Evolutionary conservation across 2,888 invertebrate species (phyloP).

Genomic region (Altica lythri): DNA sequence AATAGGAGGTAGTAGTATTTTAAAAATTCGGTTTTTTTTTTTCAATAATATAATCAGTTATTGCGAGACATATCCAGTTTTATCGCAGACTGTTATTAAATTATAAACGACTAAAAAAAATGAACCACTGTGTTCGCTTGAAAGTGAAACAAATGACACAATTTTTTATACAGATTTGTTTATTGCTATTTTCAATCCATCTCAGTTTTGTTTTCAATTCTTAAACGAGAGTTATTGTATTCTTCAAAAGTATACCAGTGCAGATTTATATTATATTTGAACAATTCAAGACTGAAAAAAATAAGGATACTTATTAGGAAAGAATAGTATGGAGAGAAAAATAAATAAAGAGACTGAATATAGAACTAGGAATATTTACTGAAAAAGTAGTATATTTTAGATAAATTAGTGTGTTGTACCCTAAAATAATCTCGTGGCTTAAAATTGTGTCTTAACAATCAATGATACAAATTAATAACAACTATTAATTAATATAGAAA

Average conservation of each 20-base stretch:
- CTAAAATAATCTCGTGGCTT: too few species aligned
- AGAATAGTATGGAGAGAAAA: not conserved
- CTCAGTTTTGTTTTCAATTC: conserved; percentile 4
- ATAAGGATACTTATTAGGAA: not conserved
- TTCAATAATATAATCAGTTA: not conserved
- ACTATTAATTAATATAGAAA: too few species aligned
- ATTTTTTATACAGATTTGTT: conserved; percentile 5
- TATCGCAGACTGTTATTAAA: too few species aligned
- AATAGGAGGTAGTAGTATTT: conserved; percentile 66
- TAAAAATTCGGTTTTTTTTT: conserved; percentile 6
- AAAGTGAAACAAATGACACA: too few species aligned
- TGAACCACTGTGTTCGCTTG: too few species aligned
- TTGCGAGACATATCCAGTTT: conserved; percentile 6
- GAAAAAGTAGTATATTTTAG: not conserved
- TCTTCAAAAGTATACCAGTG: not conserved
- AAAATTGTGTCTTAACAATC: too few species aligned
- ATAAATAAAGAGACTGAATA: not conserved
- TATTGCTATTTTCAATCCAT: too few species aligned
- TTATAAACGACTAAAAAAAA: too few species aligned
- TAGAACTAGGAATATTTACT: not conserved
- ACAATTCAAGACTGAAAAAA: conserved; percentile 19
- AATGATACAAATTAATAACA: too few species aligned
- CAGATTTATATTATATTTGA: conserved; percentile 17
- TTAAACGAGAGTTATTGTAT: not conserved
- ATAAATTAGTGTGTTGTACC: too few species aligned